Evolutionary conservation across 1,140 invertebrate species (phyloP).

Genomic region (Trialeurodes vaporariorum): DNA sequence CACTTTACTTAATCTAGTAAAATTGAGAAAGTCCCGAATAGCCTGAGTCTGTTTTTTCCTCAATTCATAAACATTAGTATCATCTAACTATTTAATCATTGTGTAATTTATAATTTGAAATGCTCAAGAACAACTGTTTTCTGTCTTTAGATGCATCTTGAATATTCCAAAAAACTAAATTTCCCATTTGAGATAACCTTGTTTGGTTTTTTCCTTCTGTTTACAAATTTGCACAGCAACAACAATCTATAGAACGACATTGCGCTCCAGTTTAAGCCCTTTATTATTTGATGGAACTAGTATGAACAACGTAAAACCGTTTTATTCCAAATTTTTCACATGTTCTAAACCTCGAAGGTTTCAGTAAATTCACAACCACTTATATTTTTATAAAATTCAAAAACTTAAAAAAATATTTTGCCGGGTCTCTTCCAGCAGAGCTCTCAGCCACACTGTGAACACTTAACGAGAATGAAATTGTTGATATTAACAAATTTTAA

Average conservation of each 20-base stretch:
- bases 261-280: too few relatives aligned
- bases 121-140: neutral
- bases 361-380: neutral
- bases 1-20: too few relatives aligned
- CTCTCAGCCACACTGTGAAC: too few relatives aligned
- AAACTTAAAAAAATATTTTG: neutral
- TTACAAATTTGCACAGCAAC: neutral
- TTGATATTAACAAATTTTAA: too few relatives aligned
- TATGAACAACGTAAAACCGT: neutral
- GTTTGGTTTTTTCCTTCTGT: neutral
- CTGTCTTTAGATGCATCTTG: neutral
- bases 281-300: too few relatives aligned
- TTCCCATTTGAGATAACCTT: neutral
- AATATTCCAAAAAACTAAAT: neutral
- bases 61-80: too few relatives aligned
- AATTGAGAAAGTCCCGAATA: too few relatives aligned
- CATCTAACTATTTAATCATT: too few relatives aligned
- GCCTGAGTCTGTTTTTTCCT: too few relatives aligned
- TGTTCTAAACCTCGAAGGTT: neutral
- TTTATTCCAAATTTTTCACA: neutral
- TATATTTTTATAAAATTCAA: neutral
- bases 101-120: neutral
- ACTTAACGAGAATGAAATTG: too few relatives aligned
- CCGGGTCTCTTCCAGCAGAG: neutral
- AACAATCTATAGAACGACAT: neutral